A percentile compares a stretch with the other conserved stretches of the same genome.
These are phyloP conservation scores for Alsophila aescularia DNA, from an alignment of 2,888 invertebrate species.

Conservation along the genomic window DNA sequence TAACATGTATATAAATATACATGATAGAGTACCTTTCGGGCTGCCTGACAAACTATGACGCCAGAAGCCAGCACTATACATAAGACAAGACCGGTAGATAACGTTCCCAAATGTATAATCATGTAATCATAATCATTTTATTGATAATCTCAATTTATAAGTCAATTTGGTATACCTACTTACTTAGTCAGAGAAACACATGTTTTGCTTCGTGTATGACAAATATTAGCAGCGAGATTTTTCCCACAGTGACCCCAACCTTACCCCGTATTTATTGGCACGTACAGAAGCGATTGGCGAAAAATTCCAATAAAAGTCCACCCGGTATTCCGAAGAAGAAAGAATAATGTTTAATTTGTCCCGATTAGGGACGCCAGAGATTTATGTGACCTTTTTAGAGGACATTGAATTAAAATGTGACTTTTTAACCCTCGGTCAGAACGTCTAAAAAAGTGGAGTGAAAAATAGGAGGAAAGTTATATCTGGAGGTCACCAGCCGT, in stretches of 20 bases:
- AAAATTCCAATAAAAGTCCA: constrained; percentile 82
- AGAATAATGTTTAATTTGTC: constrained; percentile 83
- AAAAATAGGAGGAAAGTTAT: background rate
- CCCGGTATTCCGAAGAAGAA: constrained; percentile 68
- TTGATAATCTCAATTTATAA: no score
- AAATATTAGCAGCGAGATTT: background rate
- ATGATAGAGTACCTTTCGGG: no score
- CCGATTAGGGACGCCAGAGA: constrained; percentile 61
- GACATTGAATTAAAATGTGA: constrained; percentile 23
- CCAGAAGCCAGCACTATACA: no score
- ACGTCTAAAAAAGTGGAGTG: no score
- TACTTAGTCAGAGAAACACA: no score
- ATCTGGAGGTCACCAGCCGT: no score
- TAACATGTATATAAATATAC: no score
- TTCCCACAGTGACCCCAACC: constrained; percentile 11
- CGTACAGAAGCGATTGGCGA: constrained; percentile 74
- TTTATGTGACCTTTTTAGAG: constrained; percentile 56
- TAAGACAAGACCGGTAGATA: no score
- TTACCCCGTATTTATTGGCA: constrained; percentile 79
- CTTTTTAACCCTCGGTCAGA: background rate
- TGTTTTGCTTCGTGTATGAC: background rate
- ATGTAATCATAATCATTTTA: no score
- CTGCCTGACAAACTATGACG: no score
- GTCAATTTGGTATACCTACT: no score
- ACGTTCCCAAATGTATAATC: no score